Evolutionary conservation across 1,140 invertebrate species (phyloP), one percentile per base, ranked within the genome.

Genomic region (Hermetia illucens): DNA sequence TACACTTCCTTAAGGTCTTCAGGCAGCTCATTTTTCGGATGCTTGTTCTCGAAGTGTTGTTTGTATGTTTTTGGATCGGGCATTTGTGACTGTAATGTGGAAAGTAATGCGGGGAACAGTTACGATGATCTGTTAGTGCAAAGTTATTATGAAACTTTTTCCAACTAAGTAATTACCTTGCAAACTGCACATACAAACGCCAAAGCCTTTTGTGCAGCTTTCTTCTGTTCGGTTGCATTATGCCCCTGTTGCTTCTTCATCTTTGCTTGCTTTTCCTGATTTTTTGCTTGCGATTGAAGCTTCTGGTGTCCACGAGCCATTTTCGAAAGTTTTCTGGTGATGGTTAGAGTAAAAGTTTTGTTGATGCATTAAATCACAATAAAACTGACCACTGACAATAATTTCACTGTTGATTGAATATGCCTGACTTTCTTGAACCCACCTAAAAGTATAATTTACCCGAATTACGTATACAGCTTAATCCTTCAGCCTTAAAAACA

Each of bases 221-320:
- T 92, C 58, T 97, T 98, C 61, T 98, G 93, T 39, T 93, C 88
- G 46, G 71, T 83, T 36, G 82, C 78, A 65, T 77, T 88, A 57
- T 90, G 85, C 2, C 89, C 88, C 51, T 85, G 78, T 51, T 84
- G 79, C 54, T 88, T 91, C 63, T 91, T 94, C 21, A 75, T 46
- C 58, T 90, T 92, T 1, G 78, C 75, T 48, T 73, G 68, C 59
- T 91, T 94, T 55, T 95, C 91, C 16, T 78, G 76, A 48, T 89
- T 87, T 62, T 97, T 98, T 17, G 87, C 85, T 64, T 98, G 94
- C 6, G 93, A 96, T 62, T 98, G 94, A 36, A 96, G 71, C 65
- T 98, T 99, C 56, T 98, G 95, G 48, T 98, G 94, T 54, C 95
- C 95, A 53, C 95, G 79, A 57, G 95, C 95, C 95, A 98, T 98